Conservation (phyloP, 2,113 vertebrate species). For the Cynopterus brachyotis region DNA sequence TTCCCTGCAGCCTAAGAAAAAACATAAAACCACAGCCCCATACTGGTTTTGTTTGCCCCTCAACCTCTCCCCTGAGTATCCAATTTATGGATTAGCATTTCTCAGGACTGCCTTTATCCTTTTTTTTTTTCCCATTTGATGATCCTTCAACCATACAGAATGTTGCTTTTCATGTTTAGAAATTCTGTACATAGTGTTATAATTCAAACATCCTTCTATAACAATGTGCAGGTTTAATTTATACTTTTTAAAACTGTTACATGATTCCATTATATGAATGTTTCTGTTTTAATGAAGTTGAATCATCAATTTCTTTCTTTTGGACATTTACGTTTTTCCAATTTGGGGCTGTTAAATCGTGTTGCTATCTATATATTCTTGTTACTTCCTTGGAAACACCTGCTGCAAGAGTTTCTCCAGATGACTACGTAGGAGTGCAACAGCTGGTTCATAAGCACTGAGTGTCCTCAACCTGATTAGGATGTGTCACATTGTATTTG, state of each 20-base stretch:
- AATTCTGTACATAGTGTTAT: neutral
- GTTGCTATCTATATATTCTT: neutral
- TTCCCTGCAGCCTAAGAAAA: neutral
- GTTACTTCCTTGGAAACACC: neutral
- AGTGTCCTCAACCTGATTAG: neutral
- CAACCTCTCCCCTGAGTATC: rapidly evolving
- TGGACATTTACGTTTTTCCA: neutral
- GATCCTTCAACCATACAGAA: neutral
- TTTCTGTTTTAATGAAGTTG: neutral
- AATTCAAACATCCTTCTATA: neutral
- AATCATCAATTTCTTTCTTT: neutral
- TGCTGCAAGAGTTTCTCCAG: neutral
- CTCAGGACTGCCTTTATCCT: neutral
- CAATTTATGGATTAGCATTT: neutral
- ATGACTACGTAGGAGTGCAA: neutral
- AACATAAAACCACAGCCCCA: neutral
- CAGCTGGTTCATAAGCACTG: neutral
- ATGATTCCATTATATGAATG: neutral
- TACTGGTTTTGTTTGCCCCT: neutral
- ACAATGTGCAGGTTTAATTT: neutral
- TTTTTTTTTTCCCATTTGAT: neutral
- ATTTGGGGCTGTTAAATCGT: neutral
- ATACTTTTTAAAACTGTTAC: neutral
- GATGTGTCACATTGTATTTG: neutral
- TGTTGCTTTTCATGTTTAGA: neutral